These are phyloP conservation scores for Neotragus moschatus DNA, from an alignment of 2,113 vertebrate species.

Conservation along the genomic window DNA sequence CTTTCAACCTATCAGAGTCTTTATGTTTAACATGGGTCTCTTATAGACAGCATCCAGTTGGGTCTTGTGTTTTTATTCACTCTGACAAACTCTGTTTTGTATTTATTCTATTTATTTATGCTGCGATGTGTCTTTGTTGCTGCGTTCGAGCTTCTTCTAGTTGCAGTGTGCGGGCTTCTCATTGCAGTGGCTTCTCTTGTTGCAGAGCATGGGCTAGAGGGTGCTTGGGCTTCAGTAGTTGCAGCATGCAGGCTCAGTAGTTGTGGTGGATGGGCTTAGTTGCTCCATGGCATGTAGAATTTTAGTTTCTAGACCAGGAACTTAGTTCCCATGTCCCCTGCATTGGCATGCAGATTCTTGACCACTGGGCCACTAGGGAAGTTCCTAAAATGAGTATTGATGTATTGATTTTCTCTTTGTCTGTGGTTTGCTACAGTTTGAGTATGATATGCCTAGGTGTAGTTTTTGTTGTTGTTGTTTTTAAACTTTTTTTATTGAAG, in stretches of 20 bases:
- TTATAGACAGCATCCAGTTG: neutral
- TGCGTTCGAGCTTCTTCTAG: neutral
- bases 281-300: neutral
- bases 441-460: neutral
- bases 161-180: neutral
- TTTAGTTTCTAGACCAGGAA: neutral
- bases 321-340: neutral
- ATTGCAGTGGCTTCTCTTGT: neutral
- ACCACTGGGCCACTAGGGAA: neutral
- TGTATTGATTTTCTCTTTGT: neutral
- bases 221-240: neutral
- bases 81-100: neutral
- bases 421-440: neutral
- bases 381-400: neutral
- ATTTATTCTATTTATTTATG: neutral
- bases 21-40: neutral
- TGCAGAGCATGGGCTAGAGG: neutral
- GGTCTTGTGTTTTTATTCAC: neutral
- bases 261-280: neutral
- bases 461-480: neutral
- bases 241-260: neutral
- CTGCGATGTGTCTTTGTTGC: neutral
- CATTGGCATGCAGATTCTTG: neutral
- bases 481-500: neutral
- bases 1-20: neutral